Percentiles rank a stretch among this genome's conserved stretches.
Conservation (phyloP, 2,113 vertebrate genomes). For the Paralichthys olivaceus region DNA sequence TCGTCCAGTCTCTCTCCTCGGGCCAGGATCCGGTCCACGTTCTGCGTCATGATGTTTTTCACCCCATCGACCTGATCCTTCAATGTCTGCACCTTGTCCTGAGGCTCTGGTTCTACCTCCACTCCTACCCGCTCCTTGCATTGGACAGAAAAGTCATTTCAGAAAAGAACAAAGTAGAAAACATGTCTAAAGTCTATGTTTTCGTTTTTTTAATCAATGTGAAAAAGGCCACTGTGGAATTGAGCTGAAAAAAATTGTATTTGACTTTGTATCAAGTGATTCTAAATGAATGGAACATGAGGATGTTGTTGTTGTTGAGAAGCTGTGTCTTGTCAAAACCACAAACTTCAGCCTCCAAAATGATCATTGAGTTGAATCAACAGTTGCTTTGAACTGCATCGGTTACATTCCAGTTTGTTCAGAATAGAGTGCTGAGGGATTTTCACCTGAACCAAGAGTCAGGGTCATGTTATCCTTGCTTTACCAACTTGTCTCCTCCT, state of each 20-base stretch:
- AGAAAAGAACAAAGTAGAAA: background rate
- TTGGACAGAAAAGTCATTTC: background rate
- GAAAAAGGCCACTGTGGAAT: no score
- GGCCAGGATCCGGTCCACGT: slow-evolving; percentile 93
- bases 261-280: no score
- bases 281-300: no score
- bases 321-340: background rate
- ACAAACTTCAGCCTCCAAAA: background rate
- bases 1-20: slow-evolving; percentile 92
- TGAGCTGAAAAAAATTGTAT: no score
- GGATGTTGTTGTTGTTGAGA: no score
- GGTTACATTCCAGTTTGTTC: background rate
- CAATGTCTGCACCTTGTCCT: slow-evolving; percentile 81
- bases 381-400: background rate
- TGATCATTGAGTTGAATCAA: background rate
- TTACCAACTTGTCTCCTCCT: background rate
- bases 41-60: slow-evolving; percentile 92
- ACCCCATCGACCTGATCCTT: slow-evolving; percentile 91
- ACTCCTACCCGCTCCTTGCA: slow-evolving; percentile 69
- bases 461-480: background rate
- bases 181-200: background rate
- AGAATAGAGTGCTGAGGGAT: no score
- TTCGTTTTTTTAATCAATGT: background rate
- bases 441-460: background rate
- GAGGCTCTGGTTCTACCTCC: slow-evolving; percentile 36